These are phyloP conservation scores for Lepus europaeus DNA, from an alignment of 2,113 vertebrate species.

Conservation along the genomic window DNA sequence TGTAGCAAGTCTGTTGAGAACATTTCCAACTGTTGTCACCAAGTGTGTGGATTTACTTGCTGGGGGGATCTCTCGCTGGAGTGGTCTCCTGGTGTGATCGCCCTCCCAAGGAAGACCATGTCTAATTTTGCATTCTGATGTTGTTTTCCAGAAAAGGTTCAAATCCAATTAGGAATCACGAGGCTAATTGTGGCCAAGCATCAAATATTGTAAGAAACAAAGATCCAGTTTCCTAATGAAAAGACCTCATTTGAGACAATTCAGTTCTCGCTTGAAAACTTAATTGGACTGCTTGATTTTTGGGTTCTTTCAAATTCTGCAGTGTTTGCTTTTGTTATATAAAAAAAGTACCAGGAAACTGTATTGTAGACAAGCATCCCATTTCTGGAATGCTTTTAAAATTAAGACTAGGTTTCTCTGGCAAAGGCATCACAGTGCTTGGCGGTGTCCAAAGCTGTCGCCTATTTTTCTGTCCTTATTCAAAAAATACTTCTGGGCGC, in stretches of 20 bases:
- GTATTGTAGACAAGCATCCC: not conserved
- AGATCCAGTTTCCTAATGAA: constrained; percentile 37
- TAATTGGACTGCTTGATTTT: constrained; percentile 55
- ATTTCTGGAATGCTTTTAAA: constrained; percentile 56
- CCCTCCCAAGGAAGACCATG: constrained; percentile 13
- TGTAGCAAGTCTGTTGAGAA: constrained; percentile 80
- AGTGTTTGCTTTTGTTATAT: constrained; percentile 40
- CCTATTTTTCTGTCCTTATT: constrained; percentile 44
- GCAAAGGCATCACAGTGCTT: constrained; percentile 37
- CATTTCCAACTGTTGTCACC: constrained; percentile 76
- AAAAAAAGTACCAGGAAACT: constrained; percentile 26
- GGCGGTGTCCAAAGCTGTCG: constrained; percentile 34
- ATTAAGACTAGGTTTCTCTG: constrained; percentile 48
- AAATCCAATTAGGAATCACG: constrained; percentile 55
- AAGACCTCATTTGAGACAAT: constrained; percentile 54
- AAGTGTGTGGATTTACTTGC: constrained; percentile 76
- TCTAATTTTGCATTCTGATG: constrained; percentile 57
- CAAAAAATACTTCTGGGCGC: constrained; percentile 53
- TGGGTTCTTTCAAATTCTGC: constrained; percentile 52
- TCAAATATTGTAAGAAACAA: constrained; percentile 40
- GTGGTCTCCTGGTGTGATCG: constrained; percentile 22
- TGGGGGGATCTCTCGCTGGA: not conserved
- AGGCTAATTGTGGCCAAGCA: constrained; percentile 8
- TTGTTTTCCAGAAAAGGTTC: constrained; percentile 49
- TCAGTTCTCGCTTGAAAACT: constrained; percentile 22